Evolutionary conservation across 23 tunicate genomes (phyloP), one percentile per base, ranked within the genome.

Genomic region (Trididemnum clinides): DNA sequence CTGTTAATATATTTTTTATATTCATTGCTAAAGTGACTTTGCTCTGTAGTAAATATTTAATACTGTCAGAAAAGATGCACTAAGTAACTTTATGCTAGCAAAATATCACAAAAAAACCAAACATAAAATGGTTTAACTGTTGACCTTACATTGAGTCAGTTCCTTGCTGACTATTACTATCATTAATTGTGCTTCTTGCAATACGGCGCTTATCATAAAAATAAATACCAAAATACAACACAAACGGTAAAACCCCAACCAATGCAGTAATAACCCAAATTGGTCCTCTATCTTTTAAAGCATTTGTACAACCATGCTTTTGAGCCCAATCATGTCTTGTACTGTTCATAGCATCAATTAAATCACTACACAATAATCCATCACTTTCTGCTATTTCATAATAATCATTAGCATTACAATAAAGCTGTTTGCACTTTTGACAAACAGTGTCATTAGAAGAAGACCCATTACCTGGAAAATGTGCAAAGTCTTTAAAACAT

Each of bases 341-440:
- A 37, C 87, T 86, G 44, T 91, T 91, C 96, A 91, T 91, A 30
- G 90, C 74, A 36, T 91, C 96, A 39, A 78, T 81, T 0, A 91
- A 36, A 36, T 91, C 96, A 44, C 90, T 86, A 59, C 96, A 91
- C 36, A 91, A 72, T 51, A 30, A 74, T 23, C 44, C 82, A 36
- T 91, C 62, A 1, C 64, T 31, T 64, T 91, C 90, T 21, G 82
- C 78, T 28, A 25, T n/a, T 23, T 75, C 84, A 81, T 91, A 91
- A 50, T 74, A 86, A 23, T 82, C 73, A 73, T 91, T 86, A 20
- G 96, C 87, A 27, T 62, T 59, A n/a, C 51, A 39, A 62, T 91
- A 91, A 0, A 91, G 49, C 7, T 54, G 34, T 27, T 50, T 49
- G 62, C 96, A 91, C 21, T 80, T 64, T 6, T 20, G 25, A 79